phyloP scores from a whole-genome alignment of 1,140 invertebrate genomes.

The Apocrypta bakeri region DNA sequence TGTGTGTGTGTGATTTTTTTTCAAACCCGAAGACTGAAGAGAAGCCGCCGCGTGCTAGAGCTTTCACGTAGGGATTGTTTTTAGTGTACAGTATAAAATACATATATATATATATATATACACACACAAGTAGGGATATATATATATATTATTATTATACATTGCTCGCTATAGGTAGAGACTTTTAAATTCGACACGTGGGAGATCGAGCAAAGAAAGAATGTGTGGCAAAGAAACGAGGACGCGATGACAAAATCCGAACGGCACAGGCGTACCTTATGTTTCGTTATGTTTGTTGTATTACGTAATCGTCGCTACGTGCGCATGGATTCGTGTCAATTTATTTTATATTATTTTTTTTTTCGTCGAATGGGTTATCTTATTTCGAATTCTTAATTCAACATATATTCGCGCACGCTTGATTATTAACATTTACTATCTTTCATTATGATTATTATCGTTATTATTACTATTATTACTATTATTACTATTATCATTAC shows the following conservation, averaged over 20 bases:
- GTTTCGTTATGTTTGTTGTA: constrained; percentile 16
- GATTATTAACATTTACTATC: background rate
- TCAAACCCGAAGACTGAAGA: constrained; percentile 46
- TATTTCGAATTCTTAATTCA: background rate
- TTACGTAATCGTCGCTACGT: constrained; percentile 14
- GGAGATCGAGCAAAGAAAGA: background rate
- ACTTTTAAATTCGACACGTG: background rate
- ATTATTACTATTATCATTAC: background rate
- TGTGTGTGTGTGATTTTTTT: constrained; percentile 7
- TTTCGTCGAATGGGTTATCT: background rate
- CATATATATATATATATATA: background rate
- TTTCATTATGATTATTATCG: too few species aligned
- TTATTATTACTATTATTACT: too few species aligned
- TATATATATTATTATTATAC: constrained; percentile 17
- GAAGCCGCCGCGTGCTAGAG: constrained; percentile 7
- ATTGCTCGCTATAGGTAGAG: background rate
- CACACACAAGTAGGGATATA: background rate
- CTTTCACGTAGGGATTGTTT: constrained; percentile 27
- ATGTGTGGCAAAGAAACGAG: background rate
- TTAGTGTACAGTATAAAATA: constrained; percentile 35
- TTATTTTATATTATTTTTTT: too few species aligned
- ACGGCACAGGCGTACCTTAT: background rate
- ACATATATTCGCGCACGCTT: background rate
- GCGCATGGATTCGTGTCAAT: background rate
- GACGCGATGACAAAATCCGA: background rate